Conservation (phyloP, 35 echinoderm and acorn worm genomes). For the Apostichopus japonicus region DNA sequence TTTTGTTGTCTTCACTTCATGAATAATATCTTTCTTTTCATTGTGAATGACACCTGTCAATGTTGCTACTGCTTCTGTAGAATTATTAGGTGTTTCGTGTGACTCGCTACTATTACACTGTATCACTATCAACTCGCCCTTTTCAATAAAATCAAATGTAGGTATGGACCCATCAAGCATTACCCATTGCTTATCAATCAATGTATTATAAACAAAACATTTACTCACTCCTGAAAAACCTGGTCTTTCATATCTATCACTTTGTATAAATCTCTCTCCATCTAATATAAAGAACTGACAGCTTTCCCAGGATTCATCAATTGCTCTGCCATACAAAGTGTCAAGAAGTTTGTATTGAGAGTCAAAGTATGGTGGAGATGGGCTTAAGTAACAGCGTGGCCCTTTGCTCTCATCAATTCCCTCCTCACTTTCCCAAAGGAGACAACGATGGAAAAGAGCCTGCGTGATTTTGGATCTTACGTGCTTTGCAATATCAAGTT, state of each 20-base stretch:
- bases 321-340: neutral
- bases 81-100: no score
- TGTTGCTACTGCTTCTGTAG: neutral
- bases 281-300: neutral
- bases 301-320: neutral
- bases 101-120: no score
- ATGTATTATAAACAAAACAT: neutral
- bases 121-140: no score
- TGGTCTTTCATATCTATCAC: no score
- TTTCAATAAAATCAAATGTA: no score
- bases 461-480: neutral
- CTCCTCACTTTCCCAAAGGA: neutral
- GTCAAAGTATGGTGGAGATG: neutral
- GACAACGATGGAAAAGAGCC: conserved; percentile 10
- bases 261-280: neutral
- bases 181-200: neutral
- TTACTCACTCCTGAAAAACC: neutral
- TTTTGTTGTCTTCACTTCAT: neutral
- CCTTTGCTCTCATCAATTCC: neutral
- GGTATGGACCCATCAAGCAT: neutral
- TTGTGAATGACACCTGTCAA: neutral
- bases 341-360: neutral
- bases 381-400: neutral
- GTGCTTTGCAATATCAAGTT: neutral
- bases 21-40: neutral